Conservation (phyloP, 2,797 vertebrate species). For the Cossypha niveicapilla region DNA sequence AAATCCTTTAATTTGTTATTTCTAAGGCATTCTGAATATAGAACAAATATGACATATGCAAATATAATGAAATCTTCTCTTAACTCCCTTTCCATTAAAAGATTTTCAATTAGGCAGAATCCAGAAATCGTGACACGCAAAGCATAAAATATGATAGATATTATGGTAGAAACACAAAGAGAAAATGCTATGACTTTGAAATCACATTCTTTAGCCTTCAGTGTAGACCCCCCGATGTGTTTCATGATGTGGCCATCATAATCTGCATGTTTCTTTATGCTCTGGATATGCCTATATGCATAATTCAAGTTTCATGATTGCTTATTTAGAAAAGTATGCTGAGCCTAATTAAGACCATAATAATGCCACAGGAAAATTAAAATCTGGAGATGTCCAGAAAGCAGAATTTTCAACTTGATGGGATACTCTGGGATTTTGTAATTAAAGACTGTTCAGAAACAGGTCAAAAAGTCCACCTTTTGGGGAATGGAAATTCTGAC, state of each 20-base stretch:
- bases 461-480: background rate
- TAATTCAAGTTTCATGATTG: background rate
- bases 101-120: background rate
- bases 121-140: background rate
- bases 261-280: background rate
- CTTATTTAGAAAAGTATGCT: background rate
- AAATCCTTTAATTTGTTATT: background rate
- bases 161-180: background rate
- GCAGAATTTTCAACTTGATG: background rate
- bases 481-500: background rate
- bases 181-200: background rate
- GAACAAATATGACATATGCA: background rate
- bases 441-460: background rate
- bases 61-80: background rate
- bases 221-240: background rate
- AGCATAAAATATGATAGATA: background rate
- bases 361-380: background rate
- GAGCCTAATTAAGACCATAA: background rate
- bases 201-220: background rate
- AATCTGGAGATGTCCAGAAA: background rate
- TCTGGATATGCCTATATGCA: background rate
- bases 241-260: background rate
- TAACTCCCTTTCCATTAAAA: background rate
- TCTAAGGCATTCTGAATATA: background rate
- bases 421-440: background rate